These are phyloP conservation scores for Heteromurus nitidus DNA, from an alignment of 2,888 invertebrate species.

Conservation along the genomic window DNA sequence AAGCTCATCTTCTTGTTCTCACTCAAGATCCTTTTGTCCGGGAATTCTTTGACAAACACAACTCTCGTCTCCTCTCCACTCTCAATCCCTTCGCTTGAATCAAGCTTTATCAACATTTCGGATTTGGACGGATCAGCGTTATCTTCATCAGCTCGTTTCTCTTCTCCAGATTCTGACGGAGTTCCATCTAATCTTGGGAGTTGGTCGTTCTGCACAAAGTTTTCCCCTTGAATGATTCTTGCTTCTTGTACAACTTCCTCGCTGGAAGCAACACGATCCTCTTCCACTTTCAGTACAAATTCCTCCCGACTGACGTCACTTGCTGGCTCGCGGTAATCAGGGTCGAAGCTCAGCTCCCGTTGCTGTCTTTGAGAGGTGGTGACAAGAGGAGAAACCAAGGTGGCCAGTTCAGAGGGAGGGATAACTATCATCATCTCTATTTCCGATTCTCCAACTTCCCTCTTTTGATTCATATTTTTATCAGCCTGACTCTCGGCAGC, in stretches of 20 bases:
- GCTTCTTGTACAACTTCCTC: slow-evolving; percentile 20
- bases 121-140: slow-evolving; percentile 1
- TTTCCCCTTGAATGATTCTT: slow-evolving; percentile 31
- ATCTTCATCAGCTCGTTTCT: neutral
- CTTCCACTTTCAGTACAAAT: neutral
- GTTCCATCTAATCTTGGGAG: slow-evolving; percentile 1
- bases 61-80: no score
- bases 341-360: slow-evolving; percentile 29
- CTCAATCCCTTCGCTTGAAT: no score
- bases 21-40: slow-evolving; percentile 30
- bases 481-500: neutral
- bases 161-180: neutral
- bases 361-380: slow-evolving; percentile 24
- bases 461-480: neutral
- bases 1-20: slow-evolving; percentile 47
- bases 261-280: neutral
- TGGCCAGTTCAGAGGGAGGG: neutral
- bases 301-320: slow-evolving; percentile 17
- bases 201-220: slow-evolving; percentile 52
- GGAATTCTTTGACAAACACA: no score
- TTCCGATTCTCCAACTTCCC: neutral
- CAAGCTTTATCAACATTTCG: slow-evolving; percentile 6
- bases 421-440: neutral
- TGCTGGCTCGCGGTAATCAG: neutral
- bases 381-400: neutral